These are phyloP conservation scores for Popillia japonica DNA, from an alignment of 1,140 invertebrate species.

Conservation along the genomic window DNA sequence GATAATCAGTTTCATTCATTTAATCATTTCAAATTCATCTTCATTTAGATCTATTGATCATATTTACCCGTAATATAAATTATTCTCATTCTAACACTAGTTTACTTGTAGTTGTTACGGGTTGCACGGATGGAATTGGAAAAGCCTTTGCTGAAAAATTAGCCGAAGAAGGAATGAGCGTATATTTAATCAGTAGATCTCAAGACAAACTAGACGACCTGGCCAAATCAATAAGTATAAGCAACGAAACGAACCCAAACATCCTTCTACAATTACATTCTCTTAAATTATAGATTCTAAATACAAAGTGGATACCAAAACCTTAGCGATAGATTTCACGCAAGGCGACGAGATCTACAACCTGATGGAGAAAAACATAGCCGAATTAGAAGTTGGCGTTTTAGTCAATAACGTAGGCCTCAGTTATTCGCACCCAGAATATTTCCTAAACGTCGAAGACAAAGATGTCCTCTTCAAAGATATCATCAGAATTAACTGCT, in stretches of 20 bases:
- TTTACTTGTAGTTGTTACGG: constrained; percentile 78
- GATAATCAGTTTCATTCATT: too few species aligned
- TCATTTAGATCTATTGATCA: too few species aligned
- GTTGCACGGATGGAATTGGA: constrained; percentile 92
- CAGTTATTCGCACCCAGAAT: constrained; percentile 88
- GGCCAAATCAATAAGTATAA: constrained; percentile 74
- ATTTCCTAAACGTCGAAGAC: constrained; percentile 77
- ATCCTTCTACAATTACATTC: constrained; percentile 49
- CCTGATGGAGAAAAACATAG: constrained; percentile 76
- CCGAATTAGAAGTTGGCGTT: constrained; percentile 86
- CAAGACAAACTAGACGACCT: constrained; percentile 82
- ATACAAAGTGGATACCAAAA: constrained; percentile 81
- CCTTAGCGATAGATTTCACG: constrained; percentile 87
- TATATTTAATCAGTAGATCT: constrained; percentile 89
- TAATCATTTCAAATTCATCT: too few species aligned
- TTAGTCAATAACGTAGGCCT: constrained; percentile 96
- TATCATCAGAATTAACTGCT: constrained; percentile 77
- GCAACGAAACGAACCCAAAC: constrained; percentile 13
- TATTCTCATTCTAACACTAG: too few species aligned
- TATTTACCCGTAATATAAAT: too few species aligned
- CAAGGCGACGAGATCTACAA: constrained; percentile 75
- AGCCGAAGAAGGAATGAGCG: constrained; percentile 82
- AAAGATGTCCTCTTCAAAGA: constrained; percentile 65
- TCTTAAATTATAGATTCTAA: constrained; percentile 66
- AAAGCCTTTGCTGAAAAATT: constrained; percentile 85